Conservation (phyloP, 2,113 vertebrate genomes). For the Platanista minor region DNA sequence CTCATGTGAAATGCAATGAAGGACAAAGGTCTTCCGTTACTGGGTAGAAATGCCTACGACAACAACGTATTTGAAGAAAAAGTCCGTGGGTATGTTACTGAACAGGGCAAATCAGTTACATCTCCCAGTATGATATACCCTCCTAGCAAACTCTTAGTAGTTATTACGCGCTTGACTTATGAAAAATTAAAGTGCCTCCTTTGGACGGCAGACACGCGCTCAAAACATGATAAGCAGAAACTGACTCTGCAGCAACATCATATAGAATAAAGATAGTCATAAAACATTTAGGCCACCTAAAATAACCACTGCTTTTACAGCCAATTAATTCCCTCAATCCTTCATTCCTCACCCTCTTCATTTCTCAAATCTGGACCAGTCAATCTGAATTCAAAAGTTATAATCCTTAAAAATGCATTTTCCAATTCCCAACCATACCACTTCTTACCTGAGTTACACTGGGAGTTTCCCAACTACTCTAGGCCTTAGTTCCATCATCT, state of each 20-base stretch:
- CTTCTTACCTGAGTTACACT: neutral
- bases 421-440: neutral
- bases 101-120: neutral
- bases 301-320: neutral
- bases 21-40: conserved; percentile 47
- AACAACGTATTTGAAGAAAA: conserved; percentile 18
- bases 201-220: neutral
- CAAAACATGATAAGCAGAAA: neutral
- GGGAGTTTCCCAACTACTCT: neutral
- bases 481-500: neutral
- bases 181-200: neutral
- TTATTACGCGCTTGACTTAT: neutral
- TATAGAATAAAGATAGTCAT: neutral
- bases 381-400: neutral
- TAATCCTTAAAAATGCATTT: neutral
- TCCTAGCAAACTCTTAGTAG: neutral
- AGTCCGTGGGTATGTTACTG: neutral
- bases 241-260: neutral
- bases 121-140: neutral
- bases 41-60: neutral
- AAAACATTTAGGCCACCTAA: neutral
- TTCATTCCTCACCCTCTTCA: neutral
- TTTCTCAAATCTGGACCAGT: neutral
- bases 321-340: neutral
- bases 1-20: conserved; percentile 21